These are phyloP conservation scores for Bufotes viridis DNA, from an alignment of 2,797 vertebrate species.

Conservation along the genomic window DNA sequence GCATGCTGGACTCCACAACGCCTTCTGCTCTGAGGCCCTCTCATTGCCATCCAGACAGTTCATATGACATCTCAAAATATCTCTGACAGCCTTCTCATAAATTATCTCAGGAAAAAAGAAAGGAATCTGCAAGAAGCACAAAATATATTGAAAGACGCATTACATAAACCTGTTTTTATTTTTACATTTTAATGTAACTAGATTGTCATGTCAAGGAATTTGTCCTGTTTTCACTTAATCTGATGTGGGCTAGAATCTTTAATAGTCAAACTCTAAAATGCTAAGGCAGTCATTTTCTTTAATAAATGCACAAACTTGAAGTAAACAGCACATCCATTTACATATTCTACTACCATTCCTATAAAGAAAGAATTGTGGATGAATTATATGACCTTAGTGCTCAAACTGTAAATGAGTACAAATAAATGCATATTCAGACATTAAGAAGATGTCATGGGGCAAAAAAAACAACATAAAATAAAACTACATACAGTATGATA, in stretches of 20 bases:
- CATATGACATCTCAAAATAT: constrained; percentile 31
- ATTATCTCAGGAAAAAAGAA: constrained; percentile 45
- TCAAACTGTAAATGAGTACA: neutral
- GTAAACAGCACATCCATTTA: neutral
- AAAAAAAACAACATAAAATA: too few species aligned
- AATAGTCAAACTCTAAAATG: constrained; percentile 2
- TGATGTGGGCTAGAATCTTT: neutral
- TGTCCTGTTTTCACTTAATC: constrained; percentile 11
- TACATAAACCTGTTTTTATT: constrained; percentile 37
- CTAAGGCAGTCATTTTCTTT: constrained; percentile 18
- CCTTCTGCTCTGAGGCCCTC: constrained; percentile 42
- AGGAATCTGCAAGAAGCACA: constrained; percentile 48
- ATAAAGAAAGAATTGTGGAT: neutral
- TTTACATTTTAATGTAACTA: constrained; percentile 11
- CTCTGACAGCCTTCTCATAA: constrained; percentile 46
- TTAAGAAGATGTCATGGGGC: neutral
- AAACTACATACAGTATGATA: too few species aligned
- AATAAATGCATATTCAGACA: neutral
- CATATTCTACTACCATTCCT: neutral
- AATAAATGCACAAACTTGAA: neutral
- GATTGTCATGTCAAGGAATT: constrained; percentile 40
- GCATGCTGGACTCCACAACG: constrained; percentile 34
- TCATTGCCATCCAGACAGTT: constrained; percentile 59
- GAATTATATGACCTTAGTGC: neutral
- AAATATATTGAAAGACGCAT: constrained; percentile 40